phyloP scores from a whole-genome alignment of 2,113 vertebrate genomes.

The Pongo pygmaeus region DNA sequence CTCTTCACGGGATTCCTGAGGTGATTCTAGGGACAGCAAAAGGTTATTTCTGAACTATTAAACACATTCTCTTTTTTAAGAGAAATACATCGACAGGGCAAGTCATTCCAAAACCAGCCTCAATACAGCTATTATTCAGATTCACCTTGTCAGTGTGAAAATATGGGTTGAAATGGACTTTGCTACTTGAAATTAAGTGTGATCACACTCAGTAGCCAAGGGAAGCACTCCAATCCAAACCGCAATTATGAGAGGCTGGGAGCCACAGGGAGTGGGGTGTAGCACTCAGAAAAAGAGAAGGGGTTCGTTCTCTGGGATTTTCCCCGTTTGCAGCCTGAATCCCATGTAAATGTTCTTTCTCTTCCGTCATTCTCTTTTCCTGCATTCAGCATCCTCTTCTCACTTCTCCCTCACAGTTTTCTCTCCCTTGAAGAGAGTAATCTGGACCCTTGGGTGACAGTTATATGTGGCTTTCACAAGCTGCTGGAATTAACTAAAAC shows the following conservation, averaged over 20 bases:
- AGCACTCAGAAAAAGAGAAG: neutral
- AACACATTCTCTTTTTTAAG: constrained; percentile 23
- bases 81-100: neutral
- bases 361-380: neutral
- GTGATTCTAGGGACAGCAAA: neutral
- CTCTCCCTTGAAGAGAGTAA: neutral
- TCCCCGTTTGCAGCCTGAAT: neutral
- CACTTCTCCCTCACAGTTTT: neutral
- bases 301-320: constrained; percentile 45
- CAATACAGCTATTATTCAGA: constrained; percentile 29
- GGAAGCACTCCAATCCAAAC: constrained; percentile 42
- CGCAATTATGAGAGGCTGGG: constrained; percentile 3
- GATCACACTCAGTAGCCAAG: constrained; percentile 47
- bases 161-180: constrained; percentile 62
- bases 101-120: neutral
- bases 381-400: neutral
- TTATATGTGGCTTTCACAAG: neutral
- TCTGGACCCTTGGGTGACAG: constrained; percentile 36
- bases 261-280: neutral
- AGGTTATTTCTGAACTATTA: constrained; percentile 38
- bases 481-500: constrained; percentile 56
- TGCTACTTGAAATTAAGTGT: constrained; percentile 73
- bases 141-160: constrained; percentile 58
- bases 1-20: neutral
- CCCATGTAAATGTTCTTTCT: neutral